Evolutionary conservation across 2,113 vertebrate genomes (phyloP), one percentile per base, ranked within the genome.

Genomic region (Empidonax traillii): DNA sequence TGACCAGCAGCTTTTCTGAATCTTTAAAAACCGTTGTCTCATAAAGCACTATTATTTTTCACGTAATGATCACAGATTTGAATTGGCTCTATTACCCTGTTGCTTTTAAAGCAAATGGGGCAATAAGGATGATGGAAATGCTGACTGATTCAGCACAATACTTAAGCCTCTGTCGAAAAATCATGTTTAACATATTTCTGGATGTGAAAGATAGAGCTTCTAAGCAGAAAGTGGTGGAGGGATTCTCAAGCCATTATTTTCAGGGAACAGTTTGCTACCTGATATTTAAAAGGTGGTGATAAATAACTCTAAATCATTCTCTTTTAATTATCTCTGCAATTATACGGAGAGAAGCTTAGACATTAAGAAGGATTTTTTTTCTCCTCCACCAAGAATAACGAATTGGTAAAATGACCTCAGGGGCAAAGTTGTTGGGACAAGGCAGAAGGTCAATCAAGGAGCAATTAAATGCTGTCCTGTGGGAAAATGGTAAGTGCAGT

Each of bases 371-470:
- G 51, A 59, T 52, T 69, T 75, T 77, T 78, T 87, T 86, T 82
- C 73, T 80, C 59, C 47, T 87, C 51, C 77, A 79, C 73, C 9
- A 10, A 82, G 86, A 94, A 91, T 97, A 97, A 97, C 56, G 89
- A 94, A 97, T 97, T 93, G 86, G 66, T 79, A 33, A 90, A 93
- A 68, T 83, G 96, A 97, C 97, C 97, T 94, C 76, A 71, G 39
- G 95, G 96, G 93, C 97, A 97, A 96, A 96, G 97, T 95, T 97
- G 95, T 72, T 94, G 94, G 97, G 96, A 97, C 97, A 96, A 97
- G 94, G 94, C 95, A 94, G 86, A 87, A 95, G 96, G 96, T 97
- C 97, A 96, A 84, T 95, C 92, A 97, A 96, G 76, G 91, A 97
- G 95, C 87, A 96, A 97, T 97, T 97, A 97, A 93, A 96, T 28